phyloP scores from a whole-genome alignment of 2,113 vertebrate species.

The Micronycteris hirsuta region DNA sequence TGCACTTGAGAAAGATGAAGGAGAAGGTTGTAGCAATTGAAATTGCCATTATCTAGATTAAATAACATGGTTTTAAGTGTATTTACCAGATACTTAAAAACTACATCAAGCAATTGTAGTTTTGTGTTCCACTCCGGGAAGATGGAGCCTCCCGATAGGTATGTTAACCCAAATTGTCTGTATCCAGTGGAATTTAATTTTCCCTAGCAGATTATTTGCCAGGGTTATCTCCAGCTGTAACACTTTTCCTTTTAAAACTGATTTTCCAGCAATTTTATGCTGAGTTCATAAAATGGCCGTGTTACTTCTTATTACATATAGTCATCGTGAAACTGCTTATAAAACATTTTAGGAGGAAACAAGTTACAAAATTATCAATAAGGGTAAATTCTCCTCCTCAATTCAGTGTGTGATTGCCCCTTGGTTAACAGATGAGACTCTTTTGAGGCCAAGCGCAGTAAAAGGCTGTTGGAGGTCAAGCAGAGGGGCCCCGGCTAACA shows the following conservation, averaged over 20 bases:
- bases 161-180: background rate
- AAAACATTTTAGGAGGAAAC: conserved; percentile 28
- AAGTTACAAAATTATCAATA: background rate
- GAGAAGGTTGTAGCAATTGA: background rate
- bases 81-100: background rate
- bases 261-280: conserved; percentile 28
- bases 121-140: background rate
- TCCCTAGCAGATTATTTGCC: background rate
- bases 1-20: background rate
- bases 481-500: background rate
- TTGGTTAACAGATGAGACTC: background rate
- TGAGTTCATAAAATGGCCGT: background rate
- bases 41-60: conserved; percentile 8
- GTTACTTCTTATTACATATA: background rate
- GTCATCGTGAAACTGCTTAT: background rate
- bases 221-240: background rate
- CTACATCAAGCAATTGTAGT: background rate
- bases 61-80: conserved; percentile 34
- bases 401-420: background rate
- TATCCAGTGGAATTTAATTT: conserved; percentile 8
- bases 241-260: conserved; percentile 31
- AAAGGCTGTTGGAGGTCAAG: background rate
- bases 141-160: background rate
- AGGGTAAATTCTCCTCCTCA: background rate
- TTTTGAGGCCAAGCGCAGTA: background rate